phyloP scores from a whole-genome alignment of 2,797 vertebrate genomes.

The Ataeniobius toweri region DNA sequence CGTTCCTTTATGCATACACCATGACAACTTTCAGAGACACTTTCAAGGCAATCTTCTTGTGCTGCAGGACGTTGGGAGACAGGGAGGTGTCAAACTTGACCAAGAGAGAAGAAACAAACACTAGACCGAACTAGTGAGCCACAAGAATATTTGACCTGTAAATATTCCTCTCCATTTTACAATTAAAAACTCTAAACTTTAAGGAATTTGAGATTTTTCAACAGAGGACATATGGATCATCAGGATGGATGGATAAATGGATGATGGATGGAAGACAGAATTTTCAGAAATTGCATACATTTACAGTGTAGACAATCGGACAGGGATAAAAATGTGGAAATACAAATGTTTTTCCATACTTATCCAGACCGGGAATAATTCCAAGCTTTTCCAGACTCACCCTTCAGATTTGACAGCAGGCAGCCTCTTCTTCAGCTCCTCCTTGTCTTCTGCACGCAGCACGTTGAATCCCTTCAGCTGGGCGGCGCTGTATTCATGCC shows the following conservation, averaged over 20 bases:
- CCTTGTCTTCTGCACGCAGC: conserved; percentile 88
- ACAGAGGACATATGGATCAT: not conserved
- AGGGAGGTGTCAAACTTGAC: conserved; percentile 31
- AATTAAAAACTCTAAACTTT: not conserved
- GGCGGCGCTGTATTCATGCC: conserved; percentile 81
- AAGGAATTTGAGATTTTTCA: not conserved
- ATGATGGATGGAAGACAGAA: not conserved
- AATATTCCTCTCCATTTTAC: not conserved
- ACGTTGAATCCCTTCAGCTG: conserved; percentile 90
- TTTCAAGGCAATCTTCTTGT: conserved; percentile 77
- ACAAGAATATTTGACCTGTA: not conserved
- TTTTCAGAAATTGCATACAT: not conserved
- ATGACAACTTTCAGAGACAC: conserved; percentile 81
- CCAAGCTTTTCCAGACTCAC: conserved; percentile 72
- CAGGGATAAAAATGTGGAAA: not conserved
- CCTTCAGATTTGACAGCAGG: conserved; percentile 88
- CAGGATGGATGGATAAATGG: no score
- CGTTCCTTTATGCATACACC: conserved; percentile 77
- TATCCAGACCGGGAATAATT: not conserved
- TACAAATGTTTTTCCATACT: not conserved
- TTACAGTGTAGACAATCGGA: not conserved
- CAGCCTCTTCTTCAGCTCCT: conserved; percentile 91
- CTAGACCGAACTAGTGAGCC: not conserved
- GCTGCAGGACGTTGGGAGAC: conserved; percentile 50
- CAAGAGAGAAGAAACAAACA: conserved; percentile 5